These are phyloP conservation scores for Sinocyclocheilus anshuiensis DNA, from an alignment of 2,113 vertebrate genomes.

Conservation along the genomic window DNA sequence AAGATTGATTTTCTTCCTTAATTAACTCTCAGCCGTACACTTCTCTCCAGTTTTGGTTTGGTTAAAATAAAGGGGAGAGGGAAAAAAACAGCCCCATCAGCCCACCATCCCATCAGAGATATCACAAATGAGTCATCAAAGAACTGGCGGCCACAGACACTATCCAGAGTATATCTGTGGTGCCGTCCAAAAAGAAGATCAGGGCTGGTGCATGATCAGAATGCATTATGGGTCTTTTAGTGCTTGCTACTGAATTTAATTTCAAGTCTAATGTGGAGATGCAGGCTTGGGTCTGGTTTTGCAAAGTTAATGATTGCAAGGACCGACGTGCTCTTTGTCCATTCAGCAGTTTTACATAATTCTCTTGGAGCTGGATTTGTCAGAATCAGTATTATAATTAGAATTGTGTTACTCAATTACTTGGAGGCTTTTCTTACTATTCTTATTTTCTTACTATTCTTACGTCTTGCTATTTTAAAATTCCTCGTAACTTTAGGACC, in stretches of 20 bases:
- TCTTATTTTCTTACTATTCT: too few relatives aligned
- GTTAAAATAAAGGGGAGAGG: constrained; percentile 8
- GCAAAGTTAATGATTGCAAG: constrained; percentile 27
- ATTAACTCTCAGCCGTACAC: constrained; percentile 69
- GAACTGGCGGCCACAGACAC: background rate
- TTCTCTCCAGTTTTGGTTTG: constrained; percentile 8
- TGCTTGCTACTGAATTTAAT: constrained; percentile 21
- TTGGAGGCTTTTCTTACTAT: background rate
- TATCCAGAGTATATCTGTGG: constrained; percentile 1
- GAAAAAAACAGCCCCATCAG: constrained; percentile 14
- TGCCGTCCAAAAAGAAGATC: constrained; percentile 4
- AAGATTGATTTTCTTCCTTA: constrained; percentile 73
- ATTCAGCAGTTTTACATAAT: constrained; percentile 21
- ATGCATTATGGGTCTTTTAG: constrained; percentile 29
- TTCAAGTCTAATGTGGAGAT: background rate
- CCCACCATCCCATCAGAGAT: constrained; percentile 29
- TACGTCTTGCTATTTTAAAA: background rate
- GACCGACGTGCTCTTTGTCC: constrained; percentile 18
- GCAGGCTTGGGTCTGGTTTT: constrained; percentile 23
- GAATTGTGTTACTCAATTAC: background rate
- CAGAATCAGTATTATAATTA: background rate
- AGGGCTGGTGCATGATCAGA: constrained; percentile 16
- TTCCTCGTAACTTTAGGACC: background rate
- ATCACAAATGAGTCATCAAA: constrained; percentile 31
- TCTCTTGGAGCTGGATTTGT: background rate